These are phyloP conservation scores for Nephrotoma flavescens DNA, from an alignment of 2,888 invertebrate genomes.

Conservation along the genomic window DNA sequence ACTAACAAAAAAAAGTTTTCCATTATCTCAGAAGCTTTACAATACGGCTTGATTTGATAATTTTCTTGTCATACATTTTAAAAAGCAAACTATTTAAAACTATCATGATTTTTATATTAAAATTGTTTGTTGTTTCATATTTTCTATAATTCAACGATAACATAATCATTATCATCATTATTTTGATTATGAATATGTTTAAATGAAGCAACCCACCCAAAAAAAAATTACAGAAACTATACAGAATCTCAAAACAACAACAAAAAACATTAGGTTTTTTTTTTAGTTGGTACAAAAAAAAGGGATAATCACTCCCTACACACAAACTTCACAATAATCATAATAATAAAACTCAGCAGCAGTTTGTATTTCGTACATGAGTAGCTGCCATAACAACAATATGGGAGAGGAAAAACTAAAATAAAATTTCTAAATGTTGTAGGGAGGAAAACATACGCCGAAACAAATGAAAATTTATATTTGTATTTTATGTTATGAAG, in stretches of 20 bases:
- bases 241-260: background rate
- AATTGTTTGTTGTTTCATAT: background rate
- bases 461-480: background rate
- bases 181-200: background rate
- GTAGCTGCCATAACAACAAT: background rate
- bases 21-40: too few species aligned
- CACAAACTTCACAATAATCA: background rate
- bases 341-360: background rate
- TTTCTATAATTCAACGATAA: background rate
- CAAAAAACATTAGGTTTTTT: background rate
- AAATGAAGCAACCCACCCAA: background rate
- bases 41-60: background rate
- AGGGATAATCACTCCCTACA: background rate
- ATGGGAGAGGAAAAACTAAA: background rate
- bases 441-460: background rate
- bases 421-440: background rate
- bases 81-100: background rate
- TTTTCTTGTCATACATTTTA: background rate
- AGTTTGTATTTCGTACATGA: background rate
- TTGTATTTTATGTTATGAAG: background rate
- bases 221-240: background rate
- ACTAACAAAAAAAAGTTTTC: too few species aligned
- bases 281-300: background rate
- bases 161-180: background rate
- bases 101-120: background rate